Base-by-base conservation (phyloP, 2,113 vertebrate genomes). In the Pandion haliaetus region DNA sequence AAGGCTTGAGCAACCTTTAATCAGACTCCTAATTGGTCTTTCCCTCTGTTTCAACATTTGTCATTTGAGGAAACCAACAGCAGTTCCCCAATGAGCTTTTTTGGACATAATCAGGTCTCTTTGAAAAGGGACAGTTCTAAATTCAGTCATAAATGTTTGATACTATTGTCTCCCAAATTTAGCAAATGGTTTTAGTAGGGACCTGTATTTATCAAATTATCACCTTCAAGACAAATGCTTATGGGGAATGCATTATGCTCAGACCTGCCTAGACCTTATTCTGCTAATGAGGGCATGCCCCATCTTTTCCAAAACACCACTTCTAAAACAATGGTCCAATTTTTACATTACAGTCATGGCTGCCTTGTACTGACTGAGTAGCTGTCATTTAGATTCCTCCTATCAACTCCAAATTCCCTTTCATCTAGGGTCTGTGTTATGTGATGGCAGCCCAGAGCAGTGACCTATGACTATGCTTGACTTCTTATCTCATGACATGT, bases 401-500 rank as follows among this genome's bases (percentile, higher is more conserved):
- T 96, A 97, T 98, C 95, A 79, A 14, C 69, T 77, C 86, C 6
- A 7, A 91, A 82, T 94, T 96, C 88, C 83, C 97, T 98, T 98
- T 98, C 97, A 98, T 98, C 95, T 96, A 4, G 50, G 84, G 93
- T 79, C 96, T 96, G 86, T 86, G 93, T 93, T 90, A 92, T 93
- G 91, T 91, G 83, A 95, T 92, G 94, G 97, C 96, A 90, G 93
- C 93, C 89, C 45, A 86, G 86, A 86, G 82, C 88, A 86, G 63
- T 96, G 94, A 98, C 97, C 97, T 97, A 74, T 95, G 94, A 94
- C 96, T 97, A 77, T 36, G 69, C 86, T 86, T 90, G 92, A 94
- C 95, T 97, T 96, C 96, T 97, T 97, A 97, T 97, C 97, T 90
- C 58, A 82, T 84, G 93, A 93, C 96, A 95, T 96, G 93, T 95